These are phyloP conservation scores for Daphoenositta chrysoptera DNA, from an alignment of 2,113 vertebrate species.

Conservation along the genomic window DNA sequence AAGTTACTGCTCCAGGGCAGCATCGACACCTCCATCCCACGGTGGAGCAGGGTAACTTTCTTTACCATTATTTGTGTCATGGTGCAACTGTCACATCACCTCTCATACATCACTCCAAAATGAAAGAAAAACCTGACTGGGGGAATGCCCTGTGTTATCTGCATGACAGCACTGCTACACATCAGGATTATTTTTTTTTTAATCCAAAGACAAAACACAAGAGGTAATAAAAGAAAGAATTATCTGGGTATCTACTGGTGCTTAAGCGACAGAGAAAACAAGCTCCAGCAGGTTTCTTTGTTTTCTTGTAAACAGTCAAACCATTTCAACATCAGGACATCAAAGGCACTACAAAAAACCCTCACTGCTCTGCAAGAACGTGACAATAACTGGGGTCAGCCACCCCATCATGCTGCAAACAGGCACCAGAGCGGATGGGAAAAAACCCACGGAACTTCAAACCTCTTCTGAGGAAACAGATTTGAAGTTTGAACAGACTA, in stretches of 20 bases:
- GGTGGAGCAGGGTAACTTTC: background rate
- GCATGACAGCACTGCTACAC: background rate
- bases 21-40: background rate
- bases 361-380: background rate
- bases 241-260: background rate
- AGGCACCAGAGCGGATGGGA: background rate
- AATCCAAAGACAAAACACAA: background rate
- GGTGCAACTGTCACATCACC: background rate
- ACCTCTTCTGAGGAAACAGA: background rate
- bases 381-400: background rate
- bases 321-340: background rate
- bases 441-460: background rate
- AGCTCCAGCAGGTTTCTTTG: background rate
- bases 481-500: background rate
- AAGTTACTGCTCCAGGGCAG: background rate
- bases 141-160: background rate
- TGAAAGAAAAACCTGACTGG: background rate
- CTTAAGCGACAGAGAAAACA: background rate
- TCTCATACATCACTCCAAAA: background rate
- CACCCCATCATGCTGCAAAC: background rate
- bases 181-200: background rate
- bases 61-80: background rate
- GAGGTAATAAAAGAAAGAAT: background rate
- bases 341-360: background rate
- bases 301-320: background rate